These are phyloP conservation scores for Orthosia gracilis DNA, from an alignment of 2,888 invertebrate species.

Conservation along the genomic window DNA sequence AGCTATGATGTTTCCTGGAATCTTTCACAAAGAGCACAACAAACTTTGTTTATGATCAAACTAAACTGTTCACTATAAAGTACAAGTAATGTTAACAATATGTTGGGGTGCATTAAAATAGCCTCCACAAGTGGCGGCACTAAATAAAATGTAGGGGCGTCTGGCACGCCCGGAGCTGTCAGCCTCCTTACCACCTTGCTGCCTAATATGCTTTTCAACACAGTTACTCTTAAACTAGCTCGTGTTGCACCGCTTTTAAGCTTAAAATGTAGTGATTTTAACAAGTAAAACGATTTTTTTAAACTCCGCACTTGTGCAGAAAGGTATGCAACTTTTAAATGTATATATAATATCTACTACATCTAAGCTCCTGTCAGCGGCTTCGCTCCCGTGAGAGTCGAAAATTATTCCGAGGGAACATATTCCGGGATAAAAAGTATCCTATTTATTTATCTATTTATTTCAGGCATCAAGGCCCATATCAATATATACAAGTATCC, in stretches of 20 bases:
- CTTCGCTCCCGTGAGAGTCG: no score
- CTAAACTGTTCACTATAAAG: constrained; percentile 3
- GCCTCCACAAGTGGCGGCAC: constrained; percentile 13
- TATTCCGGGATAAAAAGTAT: no score
- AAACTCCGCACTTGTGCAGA: neutral
- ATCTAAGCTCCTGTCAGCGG: no score
- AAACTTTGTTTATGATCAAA: constrained; percentile 13
- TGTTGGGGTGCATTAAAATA: constrained; percentile 15
- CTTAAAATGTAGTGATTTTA: neutral
- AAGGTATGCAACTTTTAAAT: no score
- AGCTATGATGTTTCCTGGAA: neutral
- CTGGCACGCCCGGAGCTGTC: neutral
- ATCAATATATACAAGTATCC: no score
- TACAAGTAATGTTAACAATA: constrained; percentile 18
- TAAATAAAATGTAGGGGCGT: neutral
- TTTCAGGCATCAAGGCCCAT: no score
- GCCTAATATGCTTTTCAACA: neutral
- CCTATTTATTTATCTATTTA: no score
- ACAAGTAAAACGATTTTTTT: neutral
- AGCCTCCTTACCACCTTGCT: neutral
- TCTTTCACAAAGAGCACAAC: neutral
- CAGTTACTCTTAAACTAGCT: neutral
- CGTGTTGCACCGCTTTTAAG: neutral
- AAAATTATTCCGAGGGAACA: no score
- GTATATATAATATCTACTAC: no score